Conservation (phyloP, 2,797 vertebrate species). For the Aldrovandia affinis region DNA sequence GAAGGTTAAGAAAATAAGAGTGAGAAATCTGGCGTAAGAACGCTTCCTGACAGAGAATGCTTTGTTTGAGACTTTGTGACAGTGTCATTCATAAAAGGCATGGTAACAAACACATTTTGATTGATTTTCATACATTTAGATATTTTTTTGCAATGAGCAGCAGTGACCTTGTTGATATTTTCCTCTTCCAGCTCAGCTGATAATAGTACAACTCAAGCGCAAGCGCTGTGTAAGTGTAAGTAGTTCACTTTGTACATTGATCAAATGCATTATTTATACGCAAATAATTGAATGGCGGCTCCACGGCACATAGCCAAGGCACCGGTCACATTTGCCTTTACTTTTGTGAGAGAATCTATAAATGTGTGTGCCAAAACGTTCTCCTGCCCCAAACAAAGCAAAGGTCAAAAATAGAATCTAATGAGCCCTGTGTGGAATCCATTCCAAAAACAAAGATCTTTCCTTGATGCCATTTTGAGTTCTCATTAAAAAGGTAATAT, state of each 20-base stretch:
- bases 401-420: background rate
- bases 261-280: background rate
- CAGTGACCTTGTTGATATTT: no score
- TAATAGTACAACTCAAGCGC: no score
- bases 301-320: background rate
- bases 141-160: no score
- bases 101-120: no score
- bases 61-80: no score
- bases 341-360: background rate
- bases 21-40: no score
- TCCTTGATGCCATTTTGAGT: background rate
- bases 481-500: conserved; percentile 3
- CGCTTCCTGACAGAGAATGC: no score
- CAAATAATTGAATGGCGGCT: background rate
- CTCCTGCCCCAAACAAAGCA: background rate
- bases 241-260: background rate
- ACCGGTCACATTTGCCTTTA: background rate
- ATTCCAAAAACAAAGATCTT: background rate
- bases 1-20: no score
- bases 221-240: no score
- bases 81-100: no score
- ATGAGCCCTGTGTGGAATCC: background rate
- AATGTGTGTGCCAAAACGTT: background rate
- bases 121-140: no score
- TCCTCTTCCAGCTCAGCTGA: no score